A percentile compares a stretch with the other conserved stretches of the same genome.
Conservation (phyloP, 2,113 vertebrate genomes). For the Rhinolophus ferrumequinum region DNA sequence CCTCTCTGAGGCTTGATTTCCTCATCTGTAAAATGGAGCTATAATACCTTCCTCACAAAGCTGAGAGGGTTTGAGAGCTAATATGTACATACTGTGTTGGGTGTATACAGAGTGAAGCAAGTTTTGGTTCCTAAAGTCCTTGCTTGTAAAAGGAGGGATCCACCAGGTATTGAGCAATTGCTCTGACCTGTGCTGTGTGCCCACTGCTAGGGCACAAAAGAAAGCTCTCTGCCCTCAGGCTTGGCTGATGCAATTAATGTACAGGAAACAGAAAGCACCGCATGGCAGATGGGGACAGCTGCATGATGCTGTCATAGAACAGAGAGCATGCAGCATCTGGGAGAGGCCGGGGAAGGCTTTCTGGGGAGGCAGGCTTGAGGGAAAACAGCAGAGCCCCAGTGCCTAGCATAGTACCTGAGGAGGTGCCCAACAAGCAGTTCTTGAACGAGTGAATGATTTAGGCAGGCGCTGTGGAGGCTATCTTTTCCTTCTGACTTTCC, state of each 20-base stretch:
- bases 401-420: background rate
- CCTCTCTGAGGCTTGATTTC: background rate
- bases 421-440: background rate
- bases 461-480: background rate
- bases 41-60: background rate
- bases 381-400: background rate
- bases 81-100: background rate
- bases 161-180: background rate
- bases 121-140: background rate
- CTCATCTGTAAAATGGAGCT: background rate
- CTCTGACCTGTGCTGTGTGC: background rate
- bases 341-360: background rate
- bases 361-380: background rate
- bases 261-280: background rate
- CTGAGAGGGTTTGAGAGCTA: background rate
- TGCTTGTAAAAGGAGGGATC: background rate
- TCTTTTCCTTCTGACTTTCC: conserved; percentile 1
- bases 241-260: background rate
- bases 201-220: background rate
- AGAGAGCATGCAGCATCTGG: background rate
- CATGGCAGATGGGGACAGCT: background rate
- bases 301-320: accelerated
- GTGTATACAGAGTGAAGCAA: background rate
- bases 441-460: background rate
- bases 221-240: background rate